phyloP scores from a whole-genome alignment of 2,797 vertebrate species.

The Brachymystax lenok region DNA sequence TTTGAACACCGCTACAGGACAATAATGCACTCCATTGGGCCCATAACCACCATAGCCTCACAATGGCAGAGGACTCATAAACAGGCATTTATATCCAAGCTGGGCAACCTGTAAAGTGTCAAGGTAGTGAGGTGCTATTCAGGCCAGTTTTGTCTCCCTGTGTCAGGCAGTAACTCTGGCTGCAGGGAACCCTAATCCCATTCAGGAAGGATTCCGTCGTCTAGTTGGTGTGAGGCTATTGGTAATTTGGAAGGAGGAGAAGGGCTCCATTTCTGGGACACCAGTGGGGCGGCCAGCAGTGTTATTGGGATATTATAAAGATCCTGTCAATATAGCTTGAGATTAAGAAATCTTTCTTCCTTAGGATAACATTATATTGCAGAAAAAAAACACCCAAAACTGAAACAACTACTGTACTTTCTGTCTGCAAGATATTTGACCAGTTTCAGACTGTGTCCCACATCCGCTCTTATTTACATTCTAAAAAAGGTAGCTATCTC shows the following conservation, averaged over 20 bases:
- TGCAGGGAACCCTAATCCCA: constrained; percentile 43
- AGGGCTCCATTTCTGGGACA: constrained; percentile 42
- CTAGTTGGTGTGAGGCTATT: constrained; percentile 11
- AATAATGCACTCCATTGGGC: constrained; percentile 85
- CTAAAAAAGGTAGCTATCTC: not conserved
- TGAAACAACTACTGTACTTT: not conserved
- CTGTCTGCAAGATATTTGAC: not conserved
- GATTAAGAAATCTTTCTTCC: not conserved
- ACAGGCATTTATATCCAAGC: constrained; percentile 84
- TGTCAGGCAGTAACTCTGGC: constrained; percentile 56
- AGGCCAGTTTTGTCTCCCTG: constrained; percentile 60
- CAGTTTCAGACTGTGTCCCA: not conserved
- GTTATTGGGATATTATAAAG: not conserved
- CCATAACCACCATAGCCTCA: constrained; percentile 78
- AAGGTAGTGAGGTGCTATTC: constrained; percentile 67
- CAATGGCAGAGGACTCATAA: constrained; percentile 85
- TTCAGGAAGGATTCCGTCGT: constrained; percentile 36
- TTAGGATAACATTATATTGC: not conserved
- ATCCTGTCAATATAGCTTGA: not conserved
- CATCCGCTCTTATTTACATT: not conserved
- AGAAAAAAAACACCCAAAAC: not conserved
- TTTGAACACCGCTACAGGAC: constrained; percentile 76
- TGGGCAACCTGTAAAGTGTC: constrained; percentile 78
- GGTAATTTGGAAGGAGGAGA: constrained; percentile 1
- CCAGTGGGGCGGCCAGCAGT: constrained; percentile 30